Evolutionary conservation across 2,888 invertebrate species (phyloP), one percentile per base, ranked within the genome.

Genomic region (Limnephilus auricula): DNA sequence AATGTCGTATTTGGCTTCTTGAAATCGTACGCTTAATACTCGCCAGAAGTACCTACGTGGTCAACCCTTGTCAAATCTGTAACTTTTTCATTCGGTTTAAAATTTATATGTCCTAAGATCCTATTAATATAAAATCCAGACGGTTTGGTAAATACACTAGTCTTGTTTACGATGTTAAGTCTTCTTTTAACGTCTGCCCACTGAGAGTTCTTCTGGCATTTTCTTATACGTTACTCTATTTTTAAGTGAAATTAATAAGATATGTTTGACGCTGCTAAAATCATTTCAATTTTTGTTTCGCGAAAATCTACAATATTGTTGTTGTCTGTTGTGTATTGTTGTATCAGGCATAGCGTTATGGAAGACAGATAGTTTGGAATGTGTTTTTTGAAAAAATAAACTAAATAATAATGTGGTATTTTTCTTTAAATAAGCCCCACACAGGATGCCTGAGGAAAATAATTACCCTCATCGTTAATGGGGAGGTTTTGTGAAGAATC

Each of bases 71-170:
- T 85, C 85, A 85, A 85, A 85, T 45, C 45, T 34, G 40, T 85
- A 85, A 85, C 85, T 85, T 37, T 85, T 85, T 85, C 85, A 85
- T 85, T 85, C 40, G 40, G 85, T 40, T 40, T 25, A 85, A 45
- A 85, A 85, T 85, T n/a, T 37, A 40, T 34, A 34, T 85, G 45
- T 25, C 65, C 25, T 25, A 25, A n/a, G 65, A 65, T 65, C 45
- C 85, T 85, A 45, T 85, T 85, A 30, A n/a, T 85, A 13, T 37
- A 45, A 40, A 30, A 40, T 40, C 40, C 85, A 31, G 80, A 80
- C 18, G 80, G 80, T 80, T 80, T 10, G 80, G 80, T 32, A 80
- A 80, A 80, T 80, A 32, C 4, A 80, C 65, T 65, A 25, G 25
- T 9, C 65, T 65, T 65, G 25, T 65, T 65, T n/a, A 65, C 50